phyloP scores from a whole-genome alignment of 1,140 invertebrate species.

The Parapsyche elsis region DNA sequence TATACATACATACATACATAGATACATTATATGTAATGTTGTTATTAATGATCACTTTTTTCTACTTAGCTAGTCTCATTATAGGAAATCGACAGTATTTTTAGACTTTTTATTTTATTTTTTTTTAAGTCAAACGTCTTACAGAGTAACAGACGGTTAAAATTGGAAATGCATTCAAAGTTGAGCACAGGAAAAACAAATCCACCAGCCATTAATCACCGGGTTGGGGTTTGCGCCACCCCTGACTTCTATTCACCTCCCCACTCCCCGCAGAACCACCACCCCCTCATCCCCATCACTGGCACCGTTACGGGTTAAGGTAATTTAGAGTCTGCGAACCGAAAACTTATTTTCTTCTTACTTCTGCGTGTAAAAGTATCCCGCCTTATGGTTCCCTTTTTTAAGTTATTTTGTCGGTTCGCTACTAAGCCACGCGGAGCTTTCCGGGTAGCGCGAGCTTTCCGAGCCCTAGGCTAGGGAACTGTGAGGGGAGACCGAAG shows the following conservation, averaged over 20 bases:
- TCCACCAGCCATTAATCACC: slow-evolving; percentile 53
- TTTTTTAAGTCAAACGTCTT: background rate
- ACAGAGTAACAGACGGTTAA: background rate
- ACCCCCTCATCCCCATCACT: slow-evolving; percentile 40
- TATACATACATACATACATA: no score
- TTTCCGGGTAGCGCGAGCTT: background rate
- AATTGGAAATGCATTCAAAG: slow-evolving; percentile 10
- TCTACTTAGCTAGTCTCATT: background rate
- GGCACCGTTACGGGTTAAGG: slow-evolving; percentile 36
- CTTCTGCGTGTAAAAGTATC: slow-evolving; percentile 50
- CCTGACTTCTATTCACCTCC: slow-evolving; percentile 5
- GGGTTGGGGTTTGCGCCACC: slow-evolving; percentile 22
- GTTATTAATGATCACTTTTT: no score
- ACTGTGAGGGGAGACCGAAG: slow-evolving; percentile 6
- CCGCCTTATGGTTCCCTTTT: slow-evolving; percentile 52
- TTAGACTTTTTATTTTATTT: background rate
- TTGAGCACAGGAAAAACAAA: slow-evolving; percentile 47
- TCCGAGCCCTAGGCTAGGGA: background rate
- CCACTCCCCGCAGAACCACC: slow-evolving; percentile 39
- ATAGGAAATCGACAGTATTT: background rate
- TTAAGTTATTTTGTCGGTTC: slow-evolving; percentile 55
- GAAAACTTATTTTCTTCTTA: slow-evolving; percentile 52
- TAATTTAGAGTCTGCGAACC: slow-evolving; percentile 51
- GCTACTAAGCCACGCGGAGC: slow-evolving; percentile 41
- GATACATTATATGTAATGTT: no score